A percentile compares a stretch with the other conserved stretches of the same genome.
These are phyloP conservation scores for Phyllostomus discolor DNA, from an alignment of 2,113 vertebrate genomes.

Conservation along the genomic window DNA sequence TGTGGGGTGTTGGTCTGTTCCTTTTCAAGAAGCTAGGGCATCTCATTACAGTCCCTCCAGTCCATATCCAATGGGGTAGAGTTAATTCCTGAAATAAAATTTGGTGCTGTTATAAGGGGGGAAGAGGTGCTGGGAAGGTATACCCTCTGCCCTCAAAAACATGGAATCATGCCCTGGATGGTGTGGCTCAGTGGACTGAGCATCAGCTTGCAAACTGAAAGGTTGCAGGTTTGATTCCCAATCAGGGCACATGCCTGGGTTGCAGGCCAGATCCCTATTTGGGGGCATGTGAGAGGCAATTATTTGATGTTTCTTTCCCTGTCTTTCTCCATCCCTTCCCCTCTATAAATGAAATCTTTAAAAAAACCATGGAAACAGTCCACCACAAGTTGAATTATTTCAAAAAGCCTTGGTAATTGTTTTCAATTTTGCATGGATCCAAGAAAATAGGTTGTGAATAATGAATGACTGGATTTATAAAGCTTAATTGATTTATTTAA, in stretches of 20 bases:
- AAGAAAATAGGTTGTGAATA: background rate
- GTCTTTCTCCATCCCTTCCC: no score
- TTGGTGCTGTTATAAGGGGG: background rate
- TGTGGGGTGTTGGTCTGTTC: background rate
- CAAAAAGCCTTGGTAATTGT: background rate
- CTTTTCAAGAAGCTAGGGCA: background rate
- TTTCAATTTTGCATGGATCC: background rate
- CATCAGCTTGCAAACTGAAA: no score
- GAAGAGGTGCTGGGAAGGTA: background rate
- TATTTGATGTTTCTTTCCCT: no score
- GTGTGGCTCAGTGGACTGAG: no score
- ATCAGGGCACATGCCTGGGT: no score
- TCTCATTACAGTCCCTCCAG: background rate
- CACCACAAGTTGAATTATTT: background rate
- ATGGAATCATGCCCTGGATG: no score
- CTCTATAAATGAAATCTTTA: no score
- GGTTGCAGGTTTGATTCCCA: no score
- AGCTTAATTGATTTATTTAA: slow-evolving; percentile 1
- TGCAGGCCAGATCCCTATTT: no score
- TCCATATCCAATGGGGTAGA: background rate
- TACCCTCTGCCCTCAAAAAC: background rate
- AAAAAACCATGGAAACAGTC: background rate
- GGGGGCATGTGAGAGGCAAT: no score
- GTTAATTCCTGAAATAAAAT: background rate
- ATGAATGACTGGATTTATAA: background rate